Percentiles rank a stretch among this genome's conserved stretches.
Evolutionary conservation across 2,113 vertebrate species (phyloP).

Genomic region (Mionectes macconnelli): DNA sequence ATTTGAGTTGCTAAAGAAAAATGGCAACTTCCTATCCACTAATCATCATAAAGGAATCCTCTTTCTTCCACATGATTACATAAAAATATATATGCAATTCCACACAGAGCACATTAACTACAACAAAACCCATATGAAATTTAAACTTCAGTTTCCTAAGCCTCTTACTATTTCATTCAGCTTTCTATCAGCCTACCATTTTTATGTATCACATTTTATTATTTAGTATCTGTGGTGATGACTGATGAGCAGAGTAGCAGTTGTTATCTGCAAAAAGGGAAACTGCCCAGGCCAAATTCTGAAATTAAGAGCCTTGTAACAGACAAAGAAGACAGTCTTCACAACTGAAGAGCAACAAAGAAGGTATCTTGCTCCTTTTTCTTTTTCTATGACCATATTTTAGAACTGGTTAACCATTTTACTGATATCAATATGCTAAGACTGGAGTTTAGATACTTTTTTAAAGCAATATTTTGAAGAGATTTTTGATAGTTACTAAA

Average conservation of each 20-base stretch:
- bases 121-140: background rate
- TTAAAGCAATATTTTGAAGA: background rate
- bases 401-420: background rate
- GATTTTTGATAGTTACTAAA: background rate
- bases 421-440: background rate
- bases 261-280: background rate
- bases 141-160: background rate
- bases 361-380: background rate
- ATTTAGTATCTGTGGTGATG: background rate
- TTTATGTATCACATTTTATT: background rate
- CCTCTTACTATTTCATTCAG: background rate
- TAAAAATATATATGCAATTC: background rate
- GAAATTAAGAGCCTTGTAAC: background rate
- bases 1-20: background rate
- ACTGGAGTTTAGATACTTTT: background rate
- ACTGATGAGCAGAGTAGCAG: background rate
- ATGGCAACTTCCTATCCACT: background rate
- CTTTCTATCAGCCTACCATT: background rate
- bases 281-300: background rate
- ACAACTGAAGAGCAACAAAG: background rate
- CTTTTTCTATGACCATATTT: background rate
- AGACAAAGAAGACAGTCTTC: background rate
- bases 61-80: background rate
- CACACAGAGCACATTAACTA: background rate
- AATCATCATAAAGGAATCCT: background rate